Conservation (phyloP, 2,888 invertebrate genomes). For the Stenolophus ochropezus region DNA sequence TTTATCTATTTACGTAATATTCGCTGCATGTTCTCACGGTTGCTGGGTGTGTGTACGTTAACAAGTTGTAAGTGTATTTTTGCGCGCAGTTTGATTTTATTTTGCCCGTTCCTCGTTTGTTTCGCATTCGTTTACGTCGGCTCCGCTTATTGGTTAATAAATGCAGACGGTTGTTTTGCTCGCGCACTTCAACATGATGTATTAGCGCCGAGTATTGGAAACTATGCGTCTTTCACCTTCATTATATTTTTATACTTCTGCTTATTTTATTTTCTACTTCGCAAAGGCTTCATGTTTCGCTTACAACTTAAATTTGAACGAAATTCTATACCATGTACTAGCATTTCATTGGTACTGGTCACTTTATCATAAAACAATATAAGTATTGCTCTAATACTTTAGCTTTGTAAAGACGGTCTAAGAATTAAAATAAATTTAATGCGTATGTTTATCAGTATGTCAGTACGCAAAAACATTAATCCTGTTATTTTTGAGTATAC, state of each 20-base stretch:
- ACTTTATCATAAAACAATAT: too few species aligned
- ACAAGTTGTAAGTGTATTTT: background rate
- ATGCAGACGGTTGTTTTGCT: background rate
- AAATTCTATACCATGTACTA: too few species aligned
- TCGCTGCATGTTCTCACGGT: background rate
- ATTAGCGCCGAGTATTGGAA: background rate
- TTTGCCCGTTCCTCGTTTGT: background rate
- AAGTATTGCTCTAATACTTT: too few species aligned
- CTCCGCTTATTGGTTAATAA: conserved; percentile 15
- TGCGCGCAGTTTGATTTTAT: background rate
- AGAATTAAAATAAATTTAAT: too few species aligned
- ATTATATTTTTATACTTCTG: background rate
- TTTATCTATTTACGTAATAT: too few species aligned
- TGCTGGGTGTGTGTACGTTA: background rate
- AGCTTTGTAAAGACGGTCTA: too few species aligned
- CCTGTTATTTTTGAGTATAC: too few species aligned
- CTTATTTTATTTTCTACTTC: background rate
- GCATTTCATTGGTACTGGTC: too few species aligned
- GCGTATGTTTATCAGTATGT: too few species aligned
- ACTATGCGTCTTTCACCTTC: background rate
- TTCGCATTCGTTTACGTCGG: conserved; percentile 15
- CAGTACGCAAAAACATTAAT: too few species aligned
- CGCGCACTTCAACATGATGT: background rate
- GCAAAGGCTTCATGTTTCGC: too few species aligned
- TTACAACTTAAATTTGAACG: too few species aligned